Evolutionary conservation across 2,888 invertebrate species (phyloP), one percentile per base, ranked within the genome.

Genomic region (Girardia tigrina): DNA sequence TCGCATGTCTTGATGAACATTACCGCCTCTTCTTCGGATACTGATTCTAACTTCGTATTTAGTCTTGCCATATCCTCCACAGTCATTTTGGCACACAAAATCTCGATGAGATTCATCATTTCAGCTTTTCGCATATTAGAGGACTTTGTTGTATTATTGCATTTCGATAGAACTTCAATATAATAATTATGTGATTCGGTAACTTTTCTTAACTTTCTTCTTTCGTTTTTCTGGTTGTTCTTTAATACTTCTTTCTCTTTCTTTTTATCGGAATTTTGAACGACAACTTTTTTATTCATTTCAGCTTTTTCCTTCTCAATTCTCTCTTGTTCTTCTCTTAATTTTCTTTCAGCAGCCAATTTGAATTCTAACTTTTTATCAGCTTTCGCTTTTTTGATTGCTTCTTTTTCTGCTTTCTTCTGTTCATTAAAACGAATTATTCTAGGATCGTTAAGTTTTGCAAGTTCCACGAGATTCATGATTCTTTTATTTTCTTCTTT

Each of bases 401-500:
- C 82, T 29, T 84, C 85, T 73, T 86, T 86, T 79, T 85, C 84
- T 85, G 90, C 90, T 0, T 71, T 70, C 70, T n/a, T 42, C 56
- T 56, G 28, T 42, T 16, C 28, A 27, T 71, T 29, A 23, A 28
- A 29, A 20, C 20, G 23, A 14, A 71, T 89, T 81, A 99, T 92
- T 79, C 98, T 87, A 0, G 95, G 95, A 86, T 99, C 98, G 82
- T 90, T 89, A 79, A 90, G 88, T 84, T 97, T 97, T 0, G 95
- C 93, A 83, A 91, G 87, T 82, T 99, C 97, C 71, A 99, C 94
- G 75, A 98, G 86, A 71, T 88, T 88, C 16, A 97, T 87, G 79
- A 99, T 90, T 79, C 98, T 86, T 0, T 90, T 87, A 90, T 91
- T 92, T 87, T 99, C 98, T 82, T 97, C 95, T 84, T 97, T 97